Evolutionary conservation across 2,797 vertebrate genomes (phyloP).

Genomic region (Acanthis flammea): DNA sequence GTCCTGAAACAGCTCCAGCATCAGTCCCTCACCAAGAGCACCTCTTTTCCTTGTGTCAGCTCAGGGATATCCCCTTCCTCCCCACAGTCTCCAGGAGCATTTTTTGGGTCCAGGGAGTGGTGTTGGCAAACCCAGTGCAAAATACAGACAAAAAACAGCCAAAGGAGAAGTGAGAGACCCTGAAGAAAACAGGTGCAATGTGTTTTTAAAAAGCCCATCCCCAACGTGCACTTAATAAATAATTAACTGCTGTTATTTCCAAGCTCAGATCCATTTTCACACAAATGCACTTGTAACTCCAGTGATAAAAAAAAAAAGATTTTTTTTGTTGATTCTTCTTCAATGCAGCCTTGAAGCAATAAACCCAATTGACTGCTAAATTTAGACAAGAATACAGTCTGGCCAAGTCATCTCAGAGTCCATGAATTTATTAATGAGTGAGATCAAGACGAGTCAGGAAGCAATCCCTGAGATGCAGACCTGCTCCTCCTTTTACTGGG

Average conservation of each 20-base stretch:
- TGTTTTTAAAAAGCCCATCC: not conserved
- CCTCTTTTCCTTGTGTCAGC: not conserved
- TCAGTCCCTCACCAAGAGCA: not conserved
- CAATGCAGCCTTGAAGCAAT: conserved; percentile 10
- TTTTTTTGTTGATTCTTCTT: conserved; percentile 6
- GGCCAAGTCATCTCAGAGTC: not conserved
- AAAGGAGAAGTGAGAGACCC: not conserved
- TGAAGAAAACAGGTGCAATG: not conserved
- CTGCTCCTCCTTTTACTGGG: conserved; percentile 19
- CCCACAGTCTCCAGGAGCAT: not conserved
- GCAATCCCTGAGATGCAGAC: not conserved
- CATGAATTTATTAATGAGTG: conserved; percentile 59
- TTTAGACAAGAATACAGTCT: conserved; percentile 47
- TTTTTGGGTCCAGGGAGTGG: not conserved
- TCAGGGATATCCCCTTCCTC: not conserved
- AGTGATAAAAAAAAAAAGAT: not conserved
- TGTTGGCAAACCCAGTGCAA: not conserved
- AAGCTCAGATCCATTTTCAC: conserved; percentile 45
- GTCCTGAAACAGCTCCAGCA: not conserved
- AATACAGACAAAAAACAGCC: not conserved
- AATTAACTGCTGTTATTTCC: conserved; percentile 44
- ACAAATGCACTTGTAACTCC: conserved; percentile 26
- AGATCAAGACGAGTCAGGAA: not conserved
- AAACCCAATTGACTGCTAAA: conserved; percentile 66
- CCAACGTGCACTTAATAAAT: conserved; percentile 2